Base-by-base conservation (phyloP, 2,888 invertebrate species). In the Sussaba pulchella region DNA sequence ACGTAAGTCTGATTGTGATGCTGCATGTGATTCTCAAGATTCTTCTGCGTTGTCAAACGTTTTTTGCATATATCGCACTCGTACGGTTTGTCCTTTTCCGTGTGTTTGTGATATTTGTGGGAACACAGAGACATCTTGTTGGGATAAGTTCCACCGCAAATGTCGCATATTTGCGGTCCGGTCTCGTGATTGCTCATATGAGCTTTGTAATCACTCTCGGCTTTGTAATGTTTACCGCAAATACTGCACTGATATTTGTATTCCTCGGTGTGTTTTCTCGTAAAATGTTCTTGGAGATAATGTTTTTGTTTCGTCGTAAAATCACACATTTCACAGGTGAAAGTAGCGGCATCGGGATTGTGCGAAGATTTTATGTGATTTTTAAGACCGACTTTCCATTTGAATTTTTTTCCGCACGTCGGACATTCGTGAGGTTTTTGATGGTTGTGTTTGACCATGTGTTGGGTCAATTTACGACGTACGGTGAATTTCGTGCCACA, bases 381-480 rank as follows among this genome's bases (percentile, higher is more conserved):
- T 31, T 81, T 84, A 0, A 87, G 76, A 1, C 79, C 82, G 1
- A 83, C 71, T 12, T 81, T 66, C 31, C 82, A 83, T 6, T 83
- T 83, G 57, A 86, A 86, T 14, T 81, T 83, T 64, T 82, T 82
- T 0, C 82, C 81, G 57, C 87, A 86, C 36, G 81, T 82, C 17
- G 69, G 59, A 52, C 87, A 85, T 24, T 81, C 82, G 64, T 81
- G 76, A 24, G 69, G 81, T 59, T 80, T 81, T 24, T 76, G 69
- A 6, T 74, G 82, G 41, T 74, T 84, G 41, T 83, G 84, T 31
- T 63, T 84, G 4, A 76, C 74, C 24, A 82, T 78, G 52, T 81
- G 83, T n/a, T 77, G 45, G 52, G 77, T 76, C 61, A 80, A 81
- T 17, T 71, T 72, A 36, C 80, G 73, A 12, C 78, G 73, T n/a